These are phyloP conservation scores for Lepidocyrtoides sp. DNA, from an alignment of 2,888 invertebrate species.

Conservation along the genomic window DNA sequence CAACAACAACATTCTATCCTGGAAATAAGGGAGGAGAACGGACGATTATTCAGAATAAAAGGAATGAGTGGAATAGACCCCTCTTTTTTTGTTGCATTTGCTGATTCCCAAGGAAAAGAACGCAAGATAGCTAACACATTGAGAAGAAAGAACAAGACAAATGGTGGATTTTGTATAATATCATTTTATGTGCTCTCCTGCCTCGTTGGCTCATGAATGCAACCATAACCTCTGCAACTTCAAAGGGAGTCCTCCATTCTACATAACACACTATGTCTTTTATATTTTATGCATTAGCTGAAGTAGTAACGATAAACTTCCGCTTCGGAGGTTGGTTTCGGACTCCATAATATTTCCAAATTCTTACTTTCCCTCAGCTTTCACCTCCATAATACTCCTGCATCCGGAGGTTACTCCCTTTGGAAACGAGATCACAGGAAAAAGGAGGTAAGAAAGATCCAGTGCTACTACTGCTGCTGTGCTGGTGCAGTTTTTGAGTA, in stretches of 20 bases:
- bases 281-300: background rate
- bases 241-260: background rate
- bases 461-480: background rate
- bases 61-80: background rate
- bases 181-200: slow-evolving; percentile 44
- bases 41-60: slow-evolving; percentile 26
- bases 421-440: slow-evolving; percentile 6
- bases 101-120: background rate
- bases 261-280: background rate
- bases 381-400: slow-evolving; percentile 21
- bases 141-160: slow-evolving; percentile 33
- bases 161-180: slow-evolving; percentile 37
- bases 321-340: slow-evolving; percentile 12
- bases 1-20: slow-evolving; percentile 18
- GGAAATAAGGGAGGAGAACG: slow-evolving; percentile 26
- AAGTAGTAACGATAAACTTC: slow-evolving; percentile 5
- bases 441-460: background rate
- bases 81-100: background rate
- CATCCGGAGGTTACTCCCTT: slow-evolving; percentile 26
- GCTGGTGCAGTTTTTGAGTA: no score
- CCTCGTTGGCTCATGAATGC: slow-evolving; percentile 28
- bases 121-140: background rate
- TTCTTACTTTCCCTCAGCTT: slow-evolving; percentile 16
- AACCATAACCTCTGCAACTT: slow-evolving; percentile 14
- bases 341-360: background rate